Conservation (phyloP, 35 echinoderm and acorn worm genomes). For the Acanthaster planci region DNA sequence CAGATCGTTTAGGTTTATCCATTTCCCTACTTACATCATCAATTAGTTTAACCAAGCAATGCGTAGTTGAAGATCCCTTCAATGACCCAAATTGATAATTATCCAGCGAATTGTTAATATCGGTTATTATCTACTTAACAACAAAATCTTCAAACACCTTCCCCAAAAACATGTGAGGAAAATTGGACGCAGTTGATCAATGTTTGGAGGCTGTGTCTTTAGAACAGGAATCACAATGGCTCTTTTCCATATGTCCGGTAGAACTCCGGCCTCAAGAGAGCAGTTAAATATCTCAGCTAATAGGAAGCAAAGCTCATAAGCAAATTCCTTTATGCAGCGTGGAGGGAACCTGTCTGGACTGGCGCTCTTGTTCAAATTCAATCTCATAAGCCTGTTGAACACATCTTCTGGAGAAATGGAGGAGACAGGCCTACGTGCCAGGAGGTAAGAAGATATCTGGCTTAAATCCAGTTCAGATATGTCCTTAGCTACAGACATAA, state of each 20-base stretch:
- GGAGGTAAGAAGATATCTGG: constrained; percentile 2
- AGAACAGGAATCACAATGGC: background rate
- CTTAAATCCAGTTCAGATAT: background rate
- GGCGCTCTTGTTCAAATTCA: background rate
- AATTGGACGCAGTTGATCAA: constrained; percentile 30
- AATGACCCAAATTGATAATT: constrained; percentile 30
- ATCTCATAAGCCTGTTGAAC: background rate
- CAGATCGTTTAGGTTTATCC: constrained; percentile 25
- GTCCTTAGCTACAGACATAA: constrained; percentile 23
- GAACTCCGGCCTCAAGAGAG: constrained; percentile 15
- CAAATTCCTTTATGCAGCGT: background rate
- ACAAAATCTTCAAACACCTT: too few species aligned
- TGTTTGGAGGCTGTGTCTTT: constrained; percentile 3
- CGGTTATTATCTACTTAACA: constrained; percentile 23
- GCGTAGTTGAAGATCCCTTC: constrained; percentile 37
- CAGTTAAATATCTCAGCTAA: constrained; percentile 28
- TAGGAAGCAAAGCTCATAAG: background rate
- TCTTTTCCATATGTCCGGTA: constrained; percentile 31
- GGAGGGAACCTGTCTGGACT: background rate
- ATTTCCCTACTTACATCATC: constrained; percentile 19
- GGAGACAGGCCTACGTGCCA: background rate
- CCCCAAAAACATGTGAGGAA: constrained; percentile 20
- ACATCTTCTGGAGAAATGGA: background rate
- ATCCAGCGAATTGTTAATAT: constrained; percentile 3
- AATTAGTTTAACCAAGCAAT: constrained; percentile 38